Conservation (phyloP, 1,140 invertebrate species). For the Ganaspis sp. region DNA sequence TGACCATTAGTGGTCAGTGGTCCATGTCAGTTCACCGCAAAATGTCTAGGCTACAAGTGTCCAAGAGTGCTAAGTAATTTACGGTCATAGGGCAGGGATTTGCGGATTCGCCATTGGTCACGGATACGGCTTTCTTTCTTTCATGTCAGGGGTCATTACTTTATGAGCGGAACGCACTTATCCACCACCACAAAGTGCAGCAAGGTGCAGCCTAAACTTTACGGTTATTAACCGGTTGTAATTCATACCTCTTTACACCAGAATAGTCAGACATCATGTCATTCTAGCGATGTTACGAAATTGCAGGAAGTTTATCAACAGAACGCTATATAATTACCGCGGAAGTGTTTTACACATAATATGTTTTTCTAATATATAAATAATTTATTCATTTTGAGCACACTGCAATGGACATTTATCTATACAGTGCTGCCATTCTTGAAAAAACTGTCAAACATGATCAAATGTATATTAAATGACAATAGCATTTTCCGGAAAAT, state of each 20-base stretch:
- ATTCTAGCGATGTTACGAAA: conserved; percentile 2
- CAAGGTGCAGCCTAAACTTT: neutral
- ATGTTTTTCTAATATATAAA: conserved; percentile 16
- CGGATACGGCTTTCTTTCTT: conserved; percentile 23
- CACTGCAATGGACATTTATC: too few species aligned
- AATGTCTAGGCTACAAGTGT: conserved; percentile 39
- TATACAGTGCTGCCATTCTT: too few species aligned
- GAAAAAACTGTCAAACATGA: too few species aligned
- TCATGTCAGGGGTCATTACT: conserved; percentile 40
- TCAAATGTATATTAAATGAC: too few species aligned
- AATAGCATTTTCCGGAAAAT: too few species aligned
- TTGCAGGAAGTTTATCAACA: neutral
- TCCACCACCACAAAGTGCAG: neutral
- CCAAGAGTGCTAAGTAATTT: conserved; percentile 49
- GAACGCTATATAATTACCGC: neutral
- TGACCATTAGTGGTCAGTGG: conserved; percentile 51
- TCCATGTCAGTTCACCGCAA: conserved; percentile 54
- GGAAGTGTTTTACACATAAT: neutral
- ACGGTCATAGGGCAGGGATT: conserved; percentile 50
- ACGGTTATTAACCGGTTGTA: conserved; percentile 34
- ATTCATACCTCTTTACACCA: conserved; percentile 31
- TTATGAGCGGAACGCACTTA: conserved; percentile 38
- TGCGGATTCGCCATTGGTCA: conserved; percentile 43
- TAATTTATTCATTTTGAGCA: too few species aligned
- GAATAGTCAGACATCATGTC: neutral